These are phyloP conservation scores for Ciconia stormi DNA, from an alignment of 2,113 vertebrate genomes.

Conservation along the genomic window DNA sequence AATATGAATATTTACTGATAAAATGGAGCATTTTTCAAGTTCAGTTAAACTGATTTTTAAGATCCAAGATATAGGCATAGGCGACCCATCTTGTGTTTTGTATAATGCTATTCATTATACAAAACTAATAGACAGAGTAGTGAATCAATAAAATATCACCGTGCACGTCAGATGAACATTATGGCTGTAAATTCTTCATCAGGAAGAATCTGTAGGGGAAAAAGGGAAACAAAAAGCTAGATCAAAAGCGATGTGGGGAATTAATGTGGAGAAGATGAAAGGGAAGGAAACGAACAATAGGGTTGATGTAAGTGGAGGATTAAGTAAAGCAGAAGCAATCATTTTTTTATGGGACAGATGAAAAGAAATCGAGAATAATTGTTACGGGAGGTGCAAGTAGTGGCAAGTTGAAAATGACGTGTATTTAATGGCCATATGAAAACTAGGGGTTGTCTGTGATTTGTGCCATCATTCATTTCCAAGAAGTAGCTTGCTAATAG, in stretches of 20 bases:
- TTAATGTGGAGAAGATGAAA: constrained; percentile 66
- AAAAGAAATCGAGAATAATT: constrained; percentile 51
- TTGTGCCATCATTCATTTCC: neutral
- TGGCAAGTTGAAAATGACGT: constrained; percentile 28
- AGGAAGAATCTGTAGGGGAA: constrained; percentile 15
- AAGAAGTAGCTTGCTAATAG: neutral
- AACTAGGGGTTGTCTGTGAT: neutral
- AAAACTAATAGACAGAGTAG: constrained; percentile 14
- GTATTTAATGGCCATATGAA: neutral
- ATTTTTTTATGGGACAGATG: constrained; percentile 49
- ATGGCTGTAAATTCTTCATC: constrained; percentile 47
- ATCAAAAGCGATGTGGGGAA: constrained; percentile 50
- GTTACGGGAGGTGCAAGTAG: constrained; percentile 13
- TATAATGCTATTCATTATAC: constrained; percentile 23
- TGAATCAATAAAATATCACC: constrained; percentile 48
- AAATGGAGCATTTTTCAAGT: neutral
- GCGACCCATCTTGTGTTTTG: neutral
- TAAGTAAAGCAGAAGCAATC: constrained; percentile 62
- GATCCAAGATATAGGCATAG: neutral
- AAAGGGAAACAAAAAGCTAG: constrained; percentile 56
- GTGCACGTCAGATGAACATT: constrained; percentile 17
- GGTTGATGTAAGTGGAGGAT: constrained; percentile 52
- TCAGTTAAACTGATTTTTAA: neutral
- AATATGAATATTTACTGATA: constrained; percentile 19
- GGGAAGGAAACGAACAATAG: constrained; percentile 48